Evolutionary conservation across 2,888 invertebrate genomes (phyloP).

Genomic region (Drosophila fulvimacula): DNA sequence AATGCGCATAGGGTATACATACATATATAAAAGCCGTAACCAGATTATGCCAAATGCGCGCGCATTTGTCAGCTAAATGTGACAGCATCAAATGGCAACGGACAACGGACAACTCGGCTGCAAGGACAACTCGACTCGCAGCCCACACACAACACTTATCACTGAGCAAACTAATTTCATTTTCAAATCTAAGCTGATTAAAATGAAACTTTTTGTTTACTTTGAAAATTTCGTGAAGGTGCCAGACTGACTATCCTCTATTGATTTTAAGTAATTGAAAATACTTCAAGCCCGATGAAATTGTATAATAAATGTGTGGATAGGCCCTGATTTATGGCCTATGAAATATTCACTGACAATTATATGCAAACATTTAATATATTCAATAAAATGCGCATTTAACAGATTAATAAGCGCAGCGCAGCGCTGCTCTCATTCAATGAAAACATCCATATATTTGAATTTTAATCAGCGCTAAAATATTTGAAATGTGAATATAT

Average conservation of each 20-base stretch:
- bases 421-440: slow-evolving; percentile 1
- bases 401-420: slow-evolving; percentile 34
- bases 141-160: slow-evolving; percentile 16
- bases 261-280: slow-evolving; percentile 19
- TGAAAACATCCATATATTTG: slow-evolving; percentile 6
- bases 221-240: neutral
- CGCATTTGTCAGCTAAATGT: slow-evolving; percentile 61
- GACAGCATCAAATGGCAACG: slow-evolving; percentile 43
- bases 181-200: slow-evolving; percentile 16
- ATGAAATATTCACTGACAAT: slow-evolving; percentile 16
- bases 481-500: neutral
- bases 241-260: neutral
- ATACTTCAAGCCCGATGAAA: slow-evolving; percentile 21
- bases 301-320: slow-evolving; percentile 31
- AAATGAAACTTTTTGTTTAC: neutral
- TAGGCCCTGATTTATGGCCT: slow-evolving; percentile 37
- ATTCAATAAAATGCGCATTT: slow-evolving; percentile 39
- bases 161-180: slow-evolving; percentile 51
- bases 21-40: neutral
- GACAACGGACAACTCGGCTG: neutral
- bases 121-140: slow-evolving; percentile 39
- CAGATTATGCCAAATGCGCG: slow-evolving; percentile 44
- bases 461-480: slow-evolving; percentile 10
- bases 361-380: slow-evolving; percentile 24
- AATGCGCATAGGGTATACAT: neutral